Evolutionary conservation across 2,888 invertebrate genomes (phyloP), one percentile per base, ranked within the genome.

Genomic region (Disparrhopalites patrizii): DNA sequence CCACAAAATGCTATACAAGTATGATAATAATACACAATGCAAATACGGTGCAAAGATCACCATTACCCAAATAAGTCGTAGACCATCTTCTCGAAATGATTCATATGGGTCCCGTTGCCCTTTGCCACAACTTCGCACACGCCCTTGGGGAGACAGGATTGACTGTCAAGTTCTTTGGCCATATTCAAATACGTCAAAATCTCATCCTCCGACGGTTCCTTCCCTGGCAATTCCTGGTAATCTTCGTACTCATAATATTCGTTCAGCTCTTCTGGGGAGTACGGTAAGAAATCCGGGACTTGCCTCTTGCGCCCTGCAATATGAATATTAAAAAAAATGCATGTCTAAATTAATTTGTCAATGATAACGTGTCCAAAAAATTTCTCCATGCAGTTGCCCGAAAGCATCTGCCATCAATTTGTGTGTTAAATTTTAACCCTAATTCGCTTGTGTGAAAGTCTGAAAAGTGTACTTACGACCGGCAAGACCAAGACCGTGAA

Each of bases 41-140:
- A 50, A 18, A 50, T 50, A 18, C 23, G 3, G 7, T 47, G n/a
- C 4, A 18, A 58, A 43, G 3, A n/a, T 58, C 8, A 58, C 10
- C 43, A 28, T 40, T 55, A 63, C 63, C 64, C 64, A 13, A 47
- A 65, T 18, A 47, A 31, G 20, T 65, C 64, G 20, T 57, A 65
- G 15, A 57, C 57, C 56, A 68, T 68, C 20, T 66, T 70, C 61
- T 73, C 73, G 57, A 73, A 74, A 57, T 61, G 68, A 56, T 73
- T 74, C 43, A 66, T 47, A 52, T 68, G 57, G 3, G 74, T 70
- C 33, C 65, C 56, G 61, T 72, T 74, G n/a, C 71, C 69, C 52
- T 68, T 66, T 20, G 71, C 69, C 66, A 70, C 70, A 18, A 71
- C 70, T 47, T 74, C 74, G 47, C 74, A 74, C 50, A 74, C 72